A percentile compares a stretch with the other conserved stretches of the same genome.
These are phyloP conservation scores for Battus philenor DNA, from an alignment of 1,140 invertebrate genomes.

Conservation along the genomic window DNA sequence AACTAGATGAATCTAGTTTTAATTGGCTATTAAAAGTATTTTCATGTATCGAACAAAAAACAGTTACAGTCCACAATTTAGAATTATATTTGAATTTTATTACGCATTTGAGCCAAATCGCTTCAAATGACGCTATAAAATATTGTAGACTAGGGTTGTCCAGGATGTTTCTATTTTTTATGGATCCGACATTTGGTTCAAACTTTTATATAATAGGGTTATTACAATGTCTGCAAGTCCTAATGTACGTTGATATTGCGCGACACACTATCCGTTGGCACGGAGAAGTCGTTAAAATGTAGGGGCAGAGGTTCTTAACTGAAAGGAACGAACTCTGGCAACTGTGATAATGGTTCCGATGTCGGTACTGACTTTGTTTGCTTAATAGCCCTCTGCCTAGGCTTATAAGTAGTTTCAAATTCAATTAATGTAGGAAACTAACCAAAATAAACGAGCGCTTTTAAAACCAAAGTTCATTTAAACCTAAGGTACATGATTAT, in stretches of 20 bases:
- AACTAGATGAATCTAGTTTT: too few relatives aligned
- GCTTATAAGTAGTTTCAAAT: background rate
- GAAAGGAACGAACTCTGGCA: background rate
- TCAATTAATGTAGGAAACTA: background rate
- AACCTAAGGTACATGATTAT: background rate
- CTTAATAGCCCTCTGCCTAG: background rate
- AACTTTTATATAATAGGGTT: conserved; percentile 5
- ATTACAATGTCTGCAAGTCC: conserved; percentile 11
- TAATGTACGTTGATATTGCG: conserved; percentile 11
- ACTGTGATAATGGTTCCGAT: background rate
- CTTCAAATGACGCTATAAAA: conserved; percentile 7
- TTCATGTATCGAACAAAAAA: too few relatives aligned
- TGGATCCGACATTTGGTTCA: background rate
- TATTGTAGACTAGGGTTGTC: conserved; percentile 5
- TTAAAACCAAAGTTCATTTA: background rate
- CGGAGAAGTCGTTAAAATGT: conserved; percentile 7
- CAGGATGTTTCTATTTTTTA: conserved; percentile 12
- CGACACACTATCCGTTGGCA: background rate
- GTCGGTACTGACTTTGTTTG: background rate
- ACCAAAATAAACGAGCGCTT: too few relatives aligned
- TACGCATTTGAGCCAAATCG: conserved; percentile 7
- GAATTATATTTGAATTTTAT: too few relatives aligned
- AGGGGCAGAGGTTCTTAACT: background rate
- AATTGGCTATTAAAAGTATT: too few relatives aligned
- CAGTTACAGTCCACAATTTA: conserved; percentile 7